A percentile compares a stretch with the other conserved stretches of the same genome.
These are phyloP conservation scores for Ochotona princeps DNA, from an alignment of 2,113 vertebrate genomes.

Conservation along the genomic window DNA sequence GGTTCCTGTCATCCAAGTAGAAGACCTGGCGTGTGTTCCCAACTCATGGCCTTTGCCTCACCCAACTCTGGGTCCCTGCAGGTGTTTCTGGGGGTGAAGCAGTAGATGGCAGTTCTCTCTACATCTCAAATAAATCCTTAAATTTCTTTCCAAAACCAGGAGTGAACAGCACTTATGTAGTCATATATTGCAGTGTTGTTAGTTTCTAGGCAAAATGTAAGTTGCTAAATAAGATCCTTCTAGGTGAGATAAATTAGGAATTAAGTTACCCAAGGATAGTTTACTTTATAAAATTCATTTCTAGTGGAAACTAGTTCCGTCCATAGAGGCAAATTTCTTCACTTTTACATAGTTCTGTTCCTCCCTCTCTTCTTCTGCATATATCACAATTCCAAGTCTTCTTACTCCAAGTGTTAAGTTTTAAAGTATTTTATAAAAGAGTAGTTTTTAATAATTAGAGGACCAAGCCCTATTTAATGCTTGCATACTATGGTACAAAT, in stretches of 20 bases:
- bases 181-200: neutral
- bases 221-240: neutral
- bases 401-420: neutral
- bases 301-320: constrained; percentile 18
- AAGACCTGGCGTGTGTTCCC: too few species aligned
- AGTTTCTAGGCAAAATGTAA: neutral
- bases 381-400: constrained; percentile 28
- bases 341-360: neutral
- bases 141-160: neutral
- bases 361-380: neutral
- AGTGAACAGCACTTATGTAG: neutral
- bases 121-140: too few species aligned
- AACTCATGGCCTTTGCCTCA: too few species aligned
- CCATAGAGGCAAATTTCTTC: neutral
- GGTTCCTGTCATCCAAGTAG: too few species aligned
- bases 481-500: constrained; percentile 39
- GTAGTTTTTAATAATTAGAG: constrained; percentile 28
- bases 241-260: neutral
- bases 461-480: constrained; percentile 11
- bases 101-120: too few species aligned
- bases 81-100: too few species aligned
- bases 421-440: constrained; percentile 32
- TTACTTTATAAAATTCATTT: constrained; percentile 16
- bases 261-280: neutral
- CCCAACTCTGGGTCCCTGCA: too few species aligned